These are phyloP conservation scores for Crotalus horridus DNA, from an alignment of 2,113 vertebrate genomes.

Conservation along the genomic window DNA sequence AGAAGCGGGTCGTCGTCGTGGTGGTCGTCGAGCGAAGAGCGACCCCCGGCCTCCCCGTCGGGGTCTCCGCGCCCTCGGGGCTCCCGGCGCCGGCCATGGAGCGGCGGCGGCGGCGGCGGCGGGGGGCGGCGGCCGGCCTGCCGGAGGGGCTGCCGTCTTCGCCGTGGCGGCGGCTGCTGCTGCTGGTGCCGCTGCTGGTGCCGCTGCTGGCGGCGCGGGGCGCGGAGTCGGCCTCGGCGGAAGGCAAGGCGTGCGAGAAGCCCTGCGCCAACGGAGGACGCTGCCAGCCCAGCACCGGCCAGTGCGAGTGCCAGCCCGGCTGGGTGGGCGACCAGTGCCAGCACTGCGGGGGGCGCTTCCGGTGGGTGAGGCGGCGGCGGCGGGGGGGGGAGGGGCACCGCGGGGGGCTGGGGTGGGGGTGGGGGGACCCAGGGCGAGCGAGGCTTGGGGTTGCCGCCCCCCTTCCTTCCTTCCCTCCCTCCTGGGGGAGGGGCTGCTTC, in stretches of 20 bases:
- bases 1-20: no score
- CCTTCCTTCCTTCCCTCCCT: not conserved
- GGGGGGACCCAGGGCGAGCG: not conserved
- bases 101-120: constrained; percentile 13
- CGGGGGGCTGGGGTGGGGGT: fast-evolving
- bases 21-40: not conserved
- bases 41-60: constrained; percentile 19
- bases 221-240: constrained; percentile 63
- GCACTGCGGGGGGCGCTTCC: constrained; percentile 96
- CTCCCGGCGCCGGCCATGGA: constrained; percentile 50
- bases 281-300: constrained; percentile 80
- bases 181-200: not conserved
- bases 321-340: constrained; percentile 97
- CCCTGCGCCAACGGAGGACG: constrained; percentile 88
- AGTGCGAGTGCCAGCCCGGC: constrained; percentile 78
- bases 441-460: not conserved
- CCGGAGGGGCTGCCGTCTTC: constrained; percentile 37
- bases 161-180: constrained; percentile 7
- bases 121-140: constrained; percentile 13
- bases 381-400: fast-evolving
- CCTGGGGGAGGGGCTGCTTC: not conserved
- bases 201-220: constrained; percentile 32
- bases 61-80: not conserved
- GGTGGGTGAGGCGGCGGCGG: constrained; percentile 67
- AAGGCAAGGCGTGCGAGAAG: constrained; percentile 88